Evolutionary conservation across 1,140 invertebrate genomes (phyloP), one percentile per base, ranked within the genome.

Genomic region (Oryctes rhinoceros): DNA sequence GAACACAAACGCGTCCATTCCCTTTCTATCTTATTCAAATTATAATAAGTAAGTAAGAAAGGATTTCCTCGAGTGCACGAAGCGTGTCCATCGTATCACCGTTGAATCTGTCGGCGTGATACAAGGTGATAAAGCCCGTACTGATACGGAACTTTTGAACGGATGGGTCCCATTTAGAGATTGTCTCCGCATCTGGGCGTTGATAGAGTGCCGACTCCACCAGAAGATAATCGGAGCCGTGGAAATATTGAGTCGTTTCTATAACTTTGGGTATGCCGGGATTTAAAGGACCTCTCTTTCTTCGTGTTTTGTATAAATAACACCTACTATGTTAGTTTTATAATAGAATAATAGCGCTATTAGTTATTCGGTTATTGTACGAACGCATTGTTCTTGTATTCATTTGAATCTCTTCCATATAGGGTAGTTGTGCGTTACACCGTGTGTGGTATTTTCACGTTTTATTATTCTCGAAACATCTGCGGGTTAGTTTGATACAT

Each of bases 91-190:
- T 67, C 65, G 3, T 67, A 67, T 67, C 18, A 24, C 3, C 65
- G 65, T 48, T n/a, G 37, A 76, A 76, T 48, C 37, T 76, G 74
- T 76, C 35, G 39, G 9, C 39, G 13, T 0, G 44, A 10, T 47
- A 13, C 20, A 30, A 76, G 35, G 74, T 76, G 74, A 76, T 76
- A 76, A 76, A 44, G 74, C 74, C 47, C 74, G 35, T 13, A 6
- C 35, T 0, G 74, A 83, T 76, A 81, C 82, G 39, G 80, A 79
- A 76, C 80, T 82, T 82, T 82, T 79, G 80, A 67, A 67, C 18
- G 18, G 30, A 84, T 81, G 81, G 81, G 80, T 81, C 79, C 83
- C 83, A 84, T 84, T 84, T 83, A 80, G 82, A 84, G 81, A 84
- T 84, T 84, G 83, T 84, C 83, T 83, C 83, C 80, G 82, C 79